Percentiles rank a stretch among this genome's conserved stretches.
Conservation (phyloP, 2,113 vertebrate species). For the Piprites chloris region DNA sequence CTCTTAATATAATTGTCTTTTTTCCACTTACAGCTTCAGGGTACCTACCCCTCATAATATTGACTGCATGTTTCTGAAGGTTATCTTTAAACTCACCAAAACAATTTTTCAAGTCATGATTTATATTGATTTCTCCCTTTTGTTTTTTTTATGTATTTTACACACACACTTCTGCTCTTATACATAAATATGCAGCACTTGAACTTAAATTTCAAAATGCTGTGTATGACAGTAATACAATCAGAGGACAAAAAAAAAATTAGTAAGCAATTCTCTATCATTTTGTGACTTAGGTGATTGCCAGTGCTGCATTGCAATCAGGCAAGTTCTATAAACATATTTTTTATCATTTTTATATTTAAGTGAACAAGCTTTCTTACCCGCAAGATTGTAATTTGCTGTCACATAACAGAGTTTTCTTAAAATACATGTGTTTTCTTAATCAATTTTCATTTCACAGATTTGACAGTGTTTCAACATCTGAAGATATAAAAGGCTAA, state of each 20-base stretch:
- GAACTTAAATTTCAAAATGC: neutral
- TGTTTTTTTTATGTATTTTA: neutral
- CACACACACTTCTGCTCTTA: neutral
- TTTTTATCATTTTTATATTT: neutral
- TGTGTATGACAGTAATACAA: neutral
- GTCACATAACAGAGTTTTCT: neutral
- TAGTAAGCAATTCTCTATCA: neutral
- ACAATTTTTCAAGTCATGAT: neutral
- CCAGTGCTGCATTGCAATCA: neutral
- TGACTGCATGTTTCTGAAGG: neutral
- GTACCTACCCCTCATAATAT: neutral
- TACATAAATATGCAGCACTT: neutral
- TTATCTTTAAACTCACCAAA: neutral
- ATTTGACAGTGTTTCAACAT: neutral
- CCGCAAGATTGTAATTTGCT: neutral
- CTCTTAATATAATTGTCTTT: neutral
- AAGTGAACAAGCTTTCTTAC: neutral
- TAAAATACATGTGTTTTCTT: neutral
- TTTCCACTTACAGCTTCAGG: neutral
- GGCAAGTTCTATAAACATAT: neutral
- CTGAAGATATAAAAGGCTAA: neutral
- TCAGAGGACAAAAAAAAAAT: neutral
- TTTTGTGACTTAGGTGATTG: neutral
- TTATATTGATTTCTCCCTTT: neutral
- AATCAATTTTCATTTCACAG: neutral